Evolutionary conservation across 2,888 invertebrate species (phyloP), one percentile per base, ranked within the genome.

Genomic region (Pomacea canaliculata): DNA sequence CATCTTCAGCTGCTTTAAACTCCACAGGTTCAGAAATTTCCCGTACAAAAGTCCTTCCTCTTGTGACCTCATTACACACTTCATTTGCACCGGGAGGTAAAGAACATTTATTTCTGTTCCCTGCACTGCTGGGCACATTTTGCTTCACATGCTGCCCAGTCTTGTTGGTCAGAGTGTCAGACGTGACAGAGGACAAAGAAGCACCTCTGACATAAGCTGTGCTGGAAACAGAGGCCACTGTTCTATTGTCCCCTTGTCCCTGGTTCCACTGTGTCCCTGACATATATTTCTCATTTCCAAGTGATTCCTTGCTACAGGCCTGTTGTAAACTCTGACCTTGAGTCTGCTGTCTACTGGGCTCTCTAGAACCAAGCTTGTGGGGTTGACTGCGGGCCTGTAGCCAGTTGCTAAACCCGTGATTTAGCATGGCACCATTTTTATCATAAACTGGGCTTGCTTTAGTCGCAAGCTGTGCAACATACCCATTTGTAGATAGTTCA

Each of bases 81-180:
- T 37, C 18, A 48, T 51, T 16, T 13, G 16, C 56, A 51, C 66
- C 9, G 5, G 12, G 13, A 19, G 16, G 18, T 62, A 48, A 37
- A 37, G n/a, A 27, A 66, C 10, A 7, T 4, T 19, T 19, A 19
- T 19, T 60, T 60, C n/a, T 60, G n/a, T 60, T 60, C 16, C 48
- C 60, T 49, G 51, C 37, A 23, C 56, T 56, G 5, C 59, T 70
- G 13, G 59, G 60, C 3, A 80, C 18, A 49, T 77, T 75, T n/a
- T 78, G 49, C 70, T 78, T 80, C 23, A 80, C 78, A 49, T 37
- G 73, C n/a, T 46, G 16, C 10, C 75, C 80, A 37, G 78, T 80
- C 66, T 75, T 76, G 46, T 80, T 73, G 9, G 80, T 78, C 60
- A 80, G 37, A 23, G 69, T n/a, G n/a, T 66, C 77, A 78, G 78